These are phyloP conservation scores for Trissolcus japonicus DNA, from an alignment of 2,888 invertebrate species.

Conservation along the genomic window DNA sequence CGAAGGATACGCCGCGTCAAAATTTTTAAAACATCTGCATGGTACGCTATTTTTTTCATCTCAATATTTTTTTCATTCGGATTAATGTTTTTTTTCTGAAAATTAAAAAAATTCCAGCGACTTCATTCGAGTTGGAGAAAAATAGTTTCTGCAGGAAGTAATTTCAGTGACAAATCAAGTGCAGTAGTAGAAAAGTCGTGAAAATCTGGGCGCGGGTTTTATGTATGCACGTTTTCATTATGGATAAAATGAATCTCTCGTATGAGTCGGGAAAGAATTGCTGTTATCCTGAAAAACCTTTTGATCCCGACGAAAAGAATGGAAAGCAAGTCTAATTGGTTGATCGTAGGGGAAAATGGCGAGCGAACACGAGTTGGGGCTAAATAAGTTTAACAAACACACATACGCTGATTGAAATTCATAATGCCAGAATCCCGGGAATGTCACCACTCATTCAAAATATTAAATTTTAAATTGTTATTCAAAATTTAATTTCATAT, in stretches of 20 bases:
- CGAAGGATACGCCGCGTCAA: too few species aligned
- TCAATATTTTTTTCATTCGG: too few species aligned
- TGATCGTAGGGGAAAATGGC: constrained; percentile 14
- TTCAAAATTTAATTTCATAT: too few species aligned
- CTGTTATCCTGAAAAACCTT: constrained; percentile 15
- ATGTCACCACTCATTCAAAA: too few species aligned
- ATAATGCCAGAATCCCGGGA: constrained; percentile 12
- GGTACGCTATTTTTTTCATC: too few species aligned
- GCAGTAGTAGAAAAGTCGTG: constrained; percentile 6
- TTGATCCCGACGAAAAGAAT: constrained; percentile 21
- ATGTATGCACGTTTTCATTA: constrained; percentile 14
- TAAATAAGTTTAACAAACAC: constrained; percentile 19
- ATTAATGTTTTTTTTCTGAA: too few species aligned
- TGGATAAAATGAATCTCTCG: constrained; percentile 15
- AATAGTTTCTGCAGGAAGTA: background rate
- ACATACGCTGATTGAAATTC: too few species aligned
- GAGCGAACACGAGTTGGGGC: constrained; percentile 11
- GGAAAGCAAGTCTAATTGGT: constrained; percentile 27
- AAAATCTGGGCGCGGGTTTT: background rate
- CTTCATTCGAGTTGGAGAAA: background rate
- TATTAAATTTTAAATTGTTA: too few species aligned
- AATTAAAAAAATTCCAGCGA: too few species aligned
- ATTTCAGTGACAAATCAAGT: constrained; percentile 11
- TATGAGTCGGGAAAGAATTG: constrained; percentile 9
- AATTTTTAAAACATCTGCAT: too few species aligned